A percentile compares a stretch with the other conserved stretches of the same genome.
These are phyloP conservation scores for Ormia ochracea DNA, from an alignment of 2,888 invertebrate species.

Conservation along the genomic window DNA sequence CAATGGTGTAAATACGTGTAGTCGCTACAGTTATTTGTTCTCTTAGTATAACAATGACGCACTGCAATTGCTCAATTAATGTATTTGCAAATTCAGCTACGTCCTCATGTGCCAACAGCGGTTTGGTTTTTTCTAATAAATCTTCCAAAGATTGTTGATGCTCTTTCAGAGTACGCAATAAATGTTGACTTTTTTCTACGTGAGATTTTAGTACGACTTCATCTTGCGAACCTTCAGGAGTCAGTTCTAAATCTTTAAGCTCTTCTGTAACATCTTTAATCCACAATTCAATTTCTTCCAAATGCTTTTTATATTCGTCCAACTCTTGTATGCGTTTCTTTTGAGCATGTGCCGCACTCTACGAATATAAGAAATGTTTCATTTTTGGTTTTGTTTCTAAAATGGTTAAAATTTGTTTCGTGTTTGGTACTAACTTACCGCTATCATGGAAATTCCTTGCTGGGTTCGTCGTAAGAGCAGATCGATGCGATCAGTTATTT, in stretches of 20 bases:
- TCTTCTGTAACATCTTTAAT: slow-evolving; percentile 76
- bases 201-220: slow-evolving; percentile 78
- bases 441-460: slow-evolving; percentile 80
- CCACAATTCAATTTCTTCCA: slow-evolving; percentile 80
- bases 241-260: slow-evolving; percentile 69
- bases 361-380: slow-evolving; percentile 38
- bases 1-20: slow-evolving; percentile 79
- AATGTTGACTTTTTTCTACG: slow-evolving; percentile 78
- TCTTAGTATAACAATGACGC: slow-evolving; percentile 79
- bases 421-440: slow-evolving; percentile 71
- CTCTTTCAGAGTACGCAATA: slow-evolving; percentile 78
- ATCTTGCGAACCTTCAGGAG: slow-evolving; percentile 75
- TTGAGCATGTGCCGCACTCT: slow-evolving; percentile 79
- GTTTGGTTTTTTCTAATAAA: slow-evolving; percentile 77
- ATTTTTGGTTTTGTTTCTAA: neutral
- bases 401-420: neutral
- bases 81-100: slow-evolving; percentile 77
- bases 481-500: slow-evolving; percentile 81
- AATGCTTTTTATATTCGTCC: slow-evolving; percentile 78
- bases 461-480: slow-evolving; percentile 83
- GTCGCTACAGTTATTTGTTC: slow-evolving; percentile 82
- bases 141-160: slow-evolving; percentile 78
- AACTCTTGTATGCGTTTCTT: slow-evolving; percentile 79
- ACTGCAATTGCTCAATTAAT: slow-evolving; percentile 79
- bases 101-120: slow-evolving; percentile 78